Percentiles rank a stretch among this genome's conserved stretches.
Evolutionary conservation across 2,888 invertebrate genomes (phyloP).

Genomic region (Prosopocoilus inquinatus): DNA sequence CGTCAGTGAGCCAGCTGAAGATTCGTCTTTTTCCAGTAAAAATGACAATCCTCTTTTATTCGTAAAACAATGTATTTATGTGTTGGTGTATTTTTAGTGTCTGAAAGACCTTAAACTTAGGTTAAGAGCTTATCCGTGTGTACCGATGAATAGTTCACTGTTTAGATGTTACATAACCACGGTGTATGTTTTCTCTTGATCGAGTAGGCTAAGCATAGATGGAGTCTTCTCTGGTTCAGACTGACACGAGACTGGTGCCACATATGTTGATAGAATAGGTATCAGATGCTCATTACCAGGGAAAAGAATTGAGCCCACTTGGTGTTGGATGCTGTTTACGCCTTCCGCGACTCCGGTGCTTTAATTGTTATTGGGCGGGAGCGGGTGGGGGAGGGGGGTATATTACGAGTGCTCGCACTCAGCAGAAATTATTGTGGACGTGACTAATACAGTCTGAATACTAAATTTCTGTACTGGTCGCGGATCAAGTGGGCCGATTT

Average conservation of each 20-base stretch:
- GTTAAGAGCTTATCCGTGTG: constrained; percentile 39
- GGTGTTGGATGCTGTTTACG: too few species aligned
- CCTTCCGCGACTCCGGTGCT: too few species aligned
- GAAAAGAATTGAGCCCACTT: too few species aligned
- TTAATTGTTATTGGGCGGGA: too few species aligned
- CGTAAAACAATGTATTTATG: constrained; percentile 36
- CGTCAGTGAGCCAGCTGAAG: constrained; percentile 31
- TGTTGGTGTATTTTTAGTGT: constrained; percentile 46
- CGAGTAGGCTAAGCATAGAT: constrained; percentile 24
- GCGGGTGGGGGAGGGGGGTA: too few species aligned
- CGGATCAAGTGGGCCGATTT: too few species aligned
- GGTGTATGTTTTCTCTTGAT: constrained; percentile 42
- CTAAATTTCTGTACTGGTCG: too few species aligned
- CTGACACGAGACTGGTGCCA: constrained; percentile 43
- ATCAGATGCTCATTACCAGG: constrained; percentile 49
- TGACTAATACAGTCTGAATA: too few species aligned
- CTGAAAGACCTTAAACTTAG: constrained; percentile 45
- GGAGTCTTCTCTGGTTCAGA: constrained; percentile 28
- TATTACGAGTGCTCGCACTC: too few species aligned
- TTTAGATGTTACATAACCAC: constrained; percentile 40
- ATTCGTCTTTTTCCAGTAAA: constrained; percentile 39
- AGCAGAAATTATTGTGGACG: too few species aligned
- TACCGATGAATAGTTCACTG: constrained; percentile 34
- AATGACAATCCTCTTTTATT: constrained; percentile 50
- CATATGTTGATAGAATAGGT: constrained; percentile 42